Evolutionary conservation across 2,797 vertebrate genomes (phyloP), one percentile per base, ranked within the genome.

Genomic region (Hirundo rustica): DNA sequence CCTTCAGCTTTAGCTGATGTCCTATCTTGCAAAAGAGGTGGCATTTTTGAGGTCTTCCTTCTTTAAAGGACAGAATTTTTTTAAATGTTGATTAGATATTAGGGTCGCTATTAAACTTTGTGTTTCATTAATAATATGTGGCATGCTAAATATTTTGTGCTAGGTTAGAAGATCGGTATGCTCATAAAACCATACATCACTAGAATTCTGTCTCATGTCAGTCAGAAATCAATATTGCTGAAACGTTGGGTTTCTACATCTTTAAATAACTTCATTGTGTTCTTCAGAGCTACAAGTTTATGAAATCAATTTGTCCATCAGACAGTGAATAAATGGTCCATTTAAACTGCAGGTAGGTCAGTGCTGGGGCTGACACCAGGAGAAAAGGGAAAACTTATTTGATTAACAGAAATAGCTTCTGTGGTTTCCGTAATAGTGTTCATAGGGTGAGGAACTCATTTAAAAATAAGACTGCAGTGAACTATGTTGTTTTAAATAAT

Each of bases 41-140:
- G 71, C 72, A 68, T 82, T 91, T 91, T 96, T 95, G 78, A 85
- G 9, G 42, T 95, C 61, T 76, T 94, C 57, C 67, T 88, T 79
- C 23, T 85, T 62, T 42, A 44, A 60, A 70, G 48, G 25, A 48
- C 2, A 88, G 32, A 78, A 29, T 8, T n/a, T 20, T 50, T 65
- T 4, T 42, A 34, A 47, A 32, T 30, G 9, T 71, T 34, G 68
- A 30, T 65, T 36, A 58, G 23, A 34, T 87, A 44, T 32, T 44
- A 72, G 29, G 29, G 19, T 91, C 10, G 9, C 47, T 66, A 25
- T 47, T 65, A 32, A 85, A 13, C 10, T 76, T 76, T 55, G 11
- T 19, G 20, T 38, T n/a, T 23, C 62, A 48, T 61, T 55, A 91
- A 83, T 10, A 32, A n/a, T 26, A 19, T 79, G 14, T 70, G 20